phyloP scores from a whole-genome alignment of 1,140 invertebrate species.

The Psilanteris sp. region DNA sequence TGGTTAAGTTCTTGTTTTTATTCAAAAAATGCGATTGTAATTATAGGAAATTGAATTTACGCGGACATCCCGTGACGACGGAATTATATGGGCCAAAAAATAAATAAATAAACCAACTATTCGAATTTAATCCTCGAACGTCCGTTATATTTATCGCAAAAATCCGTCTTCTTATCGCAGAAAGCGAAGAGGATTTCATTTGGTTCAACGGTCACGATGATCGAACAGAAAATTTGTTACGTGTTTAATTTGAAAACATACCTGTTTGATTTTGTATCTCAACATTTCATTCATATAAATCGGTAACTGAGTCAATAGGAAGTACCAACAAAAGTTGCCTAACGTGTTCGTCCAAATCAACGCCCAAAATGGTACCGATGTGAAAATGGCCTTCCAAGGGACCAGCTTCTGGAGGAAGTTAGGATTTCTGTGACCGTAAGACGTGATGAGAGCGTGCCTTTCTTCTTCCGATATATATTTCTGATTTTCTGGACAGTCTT shows the following conservation, averaged over 20 bases:
- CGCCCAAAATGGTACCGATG: constrained; percentile 86
- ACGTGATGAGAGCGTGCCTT: constrained; percentile 81
- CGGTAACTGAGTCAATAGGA: constrained; percentile 94
- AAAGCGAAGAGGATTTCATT: no score
- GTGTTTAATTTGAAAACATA: constrained; percentile 79
- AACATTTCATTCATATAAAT: constrained; percentile 95
- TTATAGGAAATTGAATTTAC: no score
- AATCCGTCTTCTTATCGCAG: no score
- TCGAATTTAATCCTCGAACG: no score
- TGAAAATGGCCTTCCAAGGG: constrained; percentile 86
- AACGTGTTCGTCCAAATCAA: constrained; percentile 86
- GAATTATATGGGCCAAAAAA: no score
- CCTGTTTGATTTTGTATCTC: constrained; percentile 90
- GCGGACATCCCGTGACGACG: no score
- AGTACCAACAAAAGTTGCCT: constrained; percentile 96
- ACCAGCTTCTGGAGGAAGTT: constrained; percentile 73
- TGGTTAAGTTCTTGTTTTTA: no score
- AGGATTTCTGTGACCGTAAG: constrained; percentile 80
- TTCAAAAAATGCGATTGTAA: no score
- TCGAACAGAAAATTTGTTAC: no score
- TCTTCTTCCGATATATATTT: constrained; percentile 86
- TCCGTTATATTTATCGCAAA: no score
- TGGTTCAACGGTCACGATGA: no score
- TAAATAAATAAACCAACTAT: no score
- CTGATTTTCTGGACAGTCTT: constrained; percentile 87